phyloP scores from a whole-genome alignment of 2,113 vertebrate species.

The Siniperca knerii region DNA sequence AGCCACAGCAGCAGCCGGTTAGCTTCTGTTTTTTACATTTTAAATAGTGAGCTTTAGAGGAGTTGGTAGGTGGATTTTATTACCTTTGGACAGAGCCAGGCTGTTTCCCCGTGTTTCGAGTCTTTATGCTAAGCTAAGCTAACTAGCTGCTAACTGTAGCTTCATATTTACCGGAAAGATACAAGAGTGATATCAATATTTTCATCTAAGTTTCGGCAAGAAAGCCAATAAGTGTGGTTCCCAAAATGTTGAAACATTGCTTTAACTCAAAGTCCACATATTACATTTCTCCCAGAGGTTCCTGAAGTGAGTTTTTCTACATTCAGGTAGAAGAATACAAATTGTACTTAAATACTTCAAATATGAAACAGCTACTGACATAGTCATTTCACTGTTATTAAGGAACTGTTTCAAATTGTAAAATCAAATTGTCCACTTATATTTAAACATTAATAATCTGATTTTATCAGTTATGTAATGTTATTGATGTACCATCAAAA shows the following conservation, averaged over 20 bases:
- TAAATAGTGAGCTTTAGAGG: too few relatives aligned
- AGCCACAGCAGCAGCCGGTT: too few relatives aligned
- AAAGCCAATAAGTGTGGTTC: background rate
- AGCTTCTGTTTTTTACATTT: too few relatives aligned
- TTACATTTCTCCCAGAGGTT: background rate
- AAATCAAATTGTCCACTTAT: slow-evolving; percentile 14
- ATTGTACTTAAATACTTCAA: background rate
- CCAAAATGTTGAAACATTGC: background rate
- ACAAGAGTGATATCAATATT: background rate
- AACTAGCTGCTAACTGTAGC: background rate
- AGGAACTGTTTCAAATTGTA: background rate
- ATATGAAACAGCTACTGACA: background rate
- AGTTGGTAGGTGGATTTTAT: too few relatives aligned
- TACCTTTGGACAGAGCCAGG: background rate
- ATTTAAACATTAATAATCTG: slow-evolving; percentile 28
- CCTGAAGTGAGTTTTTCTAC: too few relatives aligned
- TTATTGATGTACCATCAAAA: slow-evolving; percentile 1
- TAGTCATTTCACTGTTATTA: background rate
- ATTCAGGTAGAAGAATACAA: background rate
- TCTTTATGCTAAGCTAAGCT: background rate
- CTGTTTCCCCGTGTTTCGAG: too few relatives aligned
- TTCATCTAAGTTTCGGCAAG: background rate
- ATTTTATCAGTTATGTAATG: slow-evolving; percentile 11
- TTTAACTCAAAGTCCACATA: background rate
- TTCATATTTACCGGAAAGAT: background rate